phyloP scores from a whole-genome alignment of 2,888 invertebrate species.

The Spodoptera picta region DNA sequence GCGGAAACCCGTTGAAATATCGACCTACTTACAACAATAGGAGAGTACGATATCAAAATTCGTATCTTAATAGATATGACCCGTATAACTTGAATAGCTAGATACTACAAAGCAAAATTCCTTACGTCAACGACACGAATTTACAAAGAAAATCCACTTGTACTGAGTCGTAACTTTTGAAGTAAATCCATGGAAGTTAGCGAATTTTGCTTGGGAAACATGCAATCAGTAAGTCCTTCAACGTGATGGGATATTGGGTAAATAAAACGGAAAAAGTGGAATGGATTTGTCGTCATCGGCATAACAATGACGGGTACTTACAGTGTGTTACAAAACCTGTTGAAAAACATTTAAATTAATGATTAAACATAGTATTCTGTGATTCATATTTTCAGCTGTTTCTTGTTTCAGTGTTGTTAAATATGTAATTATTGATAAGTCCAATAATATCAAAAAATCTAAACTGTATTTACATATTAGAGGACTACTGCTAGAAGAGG shows the following conservation, averaged over 20 bases:
- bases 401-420: neutral
- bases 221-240: conserved; percentile 46
- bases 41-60: neutral
- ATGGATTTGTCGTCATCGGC: conserved; percentile 26
- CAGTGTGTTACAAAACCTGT: neutral
- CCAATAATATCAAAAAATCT: neutral
- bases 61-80: conserved; percentile 14
- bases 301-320: conserved; percentile 8
- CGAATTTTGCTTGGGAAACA: conserved; percentile 21
- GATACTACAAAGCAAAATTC: conserved; percentile 17
- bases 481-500: too few relatives aligned
- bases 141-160: conserved; percentile 27
- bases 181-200: conserved; percentile 19
- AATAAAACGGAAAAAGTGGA: conserved; percentile 36
- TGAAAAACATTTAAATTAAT: neutral
- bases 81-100: conserved; percentile 19
- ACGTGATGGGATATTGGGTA: conserved; percentile 40
- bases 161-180: conserved; percentile 17
- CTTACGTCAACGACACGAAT: conserved; percentile 6
- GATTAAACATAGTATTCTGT: too few relatives aligned
- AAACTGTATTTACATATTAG: too few relatives aligned
- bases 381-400: too few relatives aligned
- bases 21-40: conserved; percentile 35
- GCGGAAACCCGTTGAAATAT: conserved; percentile 48
- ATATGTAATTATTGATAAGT: neutral